These are phyloP conservation scores for Tetragnatha versicolor DNA, from an alignment of 1,140 invertebrate species.

Conservation along the genomic window DNA sequence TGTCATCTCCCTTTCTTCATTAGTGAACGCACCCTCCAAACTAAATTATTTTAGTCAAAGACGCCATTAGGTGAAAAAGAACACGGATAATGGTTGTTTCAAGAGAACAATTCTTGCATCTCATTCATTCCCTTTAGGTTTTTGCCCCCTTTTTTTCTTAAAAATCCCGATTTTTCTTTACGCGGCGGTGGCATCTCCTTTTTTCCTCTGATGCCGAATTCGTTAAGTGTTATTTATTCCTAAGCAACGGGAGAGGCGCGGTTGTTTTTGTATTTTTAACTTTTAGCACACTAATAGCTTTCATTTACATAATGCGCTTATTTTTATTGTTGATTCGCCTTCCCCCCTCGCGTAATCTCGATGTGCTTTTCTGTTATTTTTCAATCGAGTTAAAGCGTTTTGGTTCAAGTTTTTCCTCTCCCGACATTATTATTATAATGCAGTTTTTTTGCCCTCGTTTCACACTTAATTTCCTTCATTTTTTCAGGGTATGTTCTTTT, in stretches of 20 bases:
- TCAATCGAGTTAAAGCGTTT: constrained; percentile 51
- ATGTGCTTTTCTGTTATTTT: constrained; percentile 39
- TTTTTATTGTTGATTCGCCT: constrained; percentile 53
- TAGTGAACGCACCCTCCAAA: constrained; percentile 20
- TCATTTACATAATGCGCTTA: constrained; percentile 55
- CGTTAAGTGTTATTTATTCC: constrained; percentile 56
- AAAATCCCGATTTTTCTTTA: constrained; percentile 43
- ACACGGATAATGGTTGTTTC: constrained; percentile 43
- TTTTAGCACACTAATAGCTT: constrained; percentile 53
- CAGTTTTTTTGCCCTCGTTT: constrained; percentile 25
- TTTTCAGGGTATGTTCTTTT: constrained; percentile 1
- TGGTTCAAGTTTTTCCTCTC: constrained; percentile 13
- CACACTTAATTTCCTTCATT: constrained; percentile 50
- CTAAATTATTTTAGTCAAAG: constrained; percentile 38
- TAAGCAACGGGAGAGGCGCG: neutral
- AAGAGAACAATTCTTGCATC: constrained; percentile 45
- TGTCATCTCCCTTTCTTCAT: constrained; percentile 29
- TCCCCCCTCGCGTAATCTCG: constrained; percentile 43
- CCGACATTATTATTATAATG: constrained; percentile 36
- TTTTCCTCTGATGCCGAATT: constrained; percentile 40
- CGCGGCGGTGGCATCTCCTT: neutral
- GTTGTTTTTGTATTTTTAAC: constrained; percentile 54
- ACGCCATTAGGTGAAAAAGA: constrained; percentile 52
- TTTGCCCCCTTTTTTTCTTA: neutral
- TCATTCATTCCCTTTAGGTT: constrained; percentile 17